phyloP scores from a whole-genome alignment of 2,888 invertebrate species.

The Leucoma salicis region DNA sequence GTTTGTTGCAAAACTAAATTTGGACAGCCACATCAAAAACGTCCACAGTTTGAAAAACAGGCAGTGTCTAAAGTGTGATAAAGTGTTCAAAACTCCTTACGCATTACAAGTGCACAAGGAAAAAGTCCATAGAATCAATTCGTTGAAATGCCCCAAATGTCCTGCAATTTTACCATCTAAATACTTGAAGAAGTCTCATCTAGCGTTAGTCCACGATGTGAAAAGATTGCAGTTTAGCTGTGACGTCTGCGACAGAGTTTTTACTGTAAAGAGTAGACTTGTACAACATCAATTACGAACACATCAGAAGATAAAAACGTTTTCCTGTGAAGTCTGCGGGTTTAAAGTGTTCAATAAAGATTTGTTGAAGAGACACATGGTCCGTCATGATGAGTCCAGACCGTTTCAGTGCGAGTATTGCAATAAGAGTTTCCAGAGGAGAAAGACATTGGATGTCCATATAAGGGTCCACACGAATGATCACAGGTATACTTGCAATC shows the following conservation, averaged over 20 bases:
- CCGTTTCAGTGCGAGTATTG: conserved; percentile 81
- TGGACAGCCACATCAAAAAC: conserved; percentile 51
- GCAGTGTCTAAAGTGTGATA: conserved; percentile 41
- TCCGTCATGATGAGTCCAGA: conserved; percentile 78
- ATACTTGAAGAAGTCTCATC: conserved; percentile 57
- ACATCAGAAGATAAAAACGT: conserved; percentile 58
- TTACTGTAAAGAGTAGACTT: conserved; percentile 50
- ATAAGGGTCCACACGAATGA: conserved; percentile 81
- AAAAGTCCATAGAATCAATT: conserved; percentile 21
- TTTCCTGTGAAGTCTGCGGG: conserved; percentile 61
- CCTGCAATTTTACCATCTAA: conserved; percentile 49
- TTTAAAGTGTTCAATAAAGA: conserved; percentile 66
- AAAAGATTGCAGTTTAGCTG: conserved; percentile 57
- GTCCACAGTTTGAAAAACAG: conserved; percentile 39
- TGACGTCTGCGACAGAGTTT: conserved; percentile 53
- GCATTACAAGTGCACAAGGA: conserved; percentile 38
- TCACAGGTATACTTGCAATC: conserved; percentile 64
- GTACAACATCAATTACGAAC: conserved; percentile 54
- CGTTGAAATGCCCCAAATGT: conserved; percentile 58
- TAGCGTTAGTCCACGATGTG: conserved; percentile 59
- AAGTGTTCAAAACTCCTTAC: conserved; percentile 38
- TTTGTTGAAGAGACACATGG: conserved; percentile 76
- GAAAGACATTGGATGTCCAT: conserved; percentile 79
- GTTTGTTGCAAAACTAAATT: conserved; percentile 50
- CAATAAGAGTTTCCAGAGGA: conserved; percentile 81